Conservation (phyloP, 2,888 invertebrate species). For the Diachrysia chrysitis region DNA sequence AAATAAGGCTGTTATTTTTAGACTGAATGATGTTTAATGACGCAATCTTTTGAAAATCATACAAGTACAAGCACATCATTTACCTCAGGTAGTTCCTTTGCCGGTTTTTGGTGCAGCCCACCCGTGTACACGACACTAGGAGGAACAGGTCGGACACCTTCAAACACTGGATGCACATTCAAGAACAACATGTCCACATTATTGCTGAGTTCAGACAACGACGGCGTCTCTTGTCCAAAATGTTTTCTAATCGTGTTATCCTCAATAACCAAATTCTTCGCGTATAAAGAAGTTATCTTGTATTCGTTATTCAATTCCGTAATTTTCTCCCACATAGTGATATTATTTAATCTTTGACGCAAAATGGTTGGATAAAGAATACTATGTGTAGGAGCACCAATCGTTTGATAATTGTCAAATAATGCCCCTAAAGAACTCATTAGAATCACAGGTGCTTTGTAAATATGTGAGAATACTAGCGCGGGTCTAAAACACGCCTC, state of each 20-base stretch:
- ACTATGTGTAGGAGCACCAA: slow-evolving; percentile 66
- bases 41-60: too few relatives aligned
- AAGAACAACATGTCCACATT: slow-evolving; percentile 66
- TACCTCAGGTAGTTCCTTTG: slow-evolving; percentile 62
- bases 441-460: slow-evolving; percentile 63
- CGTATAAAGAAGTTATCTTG: slow-evolving; percentile 9
- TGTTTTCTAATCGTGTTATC: slow-evolving; percentile 40
- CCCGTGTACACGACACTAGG: slow-evolving; percentile 64
- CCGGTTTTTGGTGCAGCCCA: slow-evolving; percentile 59
- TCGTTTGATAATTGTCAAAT: slow-evolving; percentile 43
- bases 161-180: slow-evolving; percentile 65
- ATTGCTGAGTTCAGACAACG: slow-evolving; percentile 51
- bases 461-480: slow-evolving; percentile 57
- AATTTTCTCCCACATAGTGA: slow-evolving; percentile 65
- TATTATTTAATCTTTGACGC: slow-evolving; percentile 54
- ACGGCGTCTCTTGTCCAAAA: slow-evolving; percentile 56
- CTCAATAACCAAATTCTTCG: slow-evolving; percentile 15
- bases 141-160: slow-evolving; percentile 63
- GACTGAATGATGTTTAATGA: too few relatives aligned
- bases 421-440: slow-evolving; percentile 65
- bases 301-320: slow-evolving; percentile 52
- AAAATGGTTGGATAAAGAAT: slow-evolving; percentile 60
- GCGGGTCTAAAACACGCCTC: slow-evolving; percentile 59
- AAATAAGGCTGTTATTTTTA: too few relatives aligned
- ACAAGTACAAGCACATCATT: neutral